Base-by-base conservation (phyloP, 2,797 vertebrate species). In the Leptatherina wallacei region DNA sequence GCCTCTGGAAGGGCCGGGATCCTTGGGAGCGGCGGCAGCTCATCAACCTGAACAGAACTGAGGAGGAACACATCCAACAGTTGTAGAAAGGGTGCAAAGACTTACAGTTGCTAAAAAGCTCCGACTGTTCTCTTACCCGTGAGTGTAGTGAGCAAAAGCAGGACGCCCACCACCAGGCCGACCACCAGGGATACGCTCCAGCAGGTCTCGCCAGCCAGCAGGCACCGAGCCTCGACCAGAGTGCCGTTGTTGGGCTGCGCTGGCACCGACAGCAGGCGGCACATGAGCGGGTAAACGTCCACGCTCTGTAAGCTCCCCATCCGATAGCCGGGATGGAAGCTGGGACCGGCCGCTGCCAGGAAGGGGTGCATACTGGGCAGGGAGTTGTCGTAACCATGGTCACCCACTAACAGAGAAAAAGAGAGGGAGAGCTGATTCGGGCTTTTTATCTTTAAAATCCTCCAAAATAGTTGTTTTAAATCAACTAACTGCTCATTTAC, bases 241-340 rank as follows among this genome's bases (percentile, higher is more conserved):
- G 93, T 95, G 80, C 98, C 98, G 0, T 99, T 99, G 92, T 99
- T 97, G 2, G 96, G 94, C 70, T 30, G 87, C 0, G 95, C 89
- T 0, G 88, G 78, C 61, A 99, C 87, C 0, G 95, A 90, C 66
- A 99, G 91, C 65, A 99, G 89, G 74, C 92, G 94, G 84, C 98
- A 99, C 97, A 99, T 98, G 90, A 98, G 94, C 1, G 98, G 96
- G 88, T 99, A 99, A 57, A 99, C 85, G 80, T 99, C 98, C 33
- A 99, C 96, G 0, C 76, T 97, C 80, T 91, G 90, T 2, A 98
- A 73, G 0, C 69, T 75, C 42, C 75, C 60, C 1, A 95, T 84
- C 51, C 67, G 86, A 77, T 93, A 93, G 22, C 95, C 94, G 69
- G 68, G 92, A 8, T 86, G 95, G 83, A 99, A 99, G 10, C 95